Percentiles rank a stretch among this genome's conserved stretches.
phyloP scores from a whole-genome alignment of 92 coral and sea anemone species.

The Virgularia gustaviana region DNA sequence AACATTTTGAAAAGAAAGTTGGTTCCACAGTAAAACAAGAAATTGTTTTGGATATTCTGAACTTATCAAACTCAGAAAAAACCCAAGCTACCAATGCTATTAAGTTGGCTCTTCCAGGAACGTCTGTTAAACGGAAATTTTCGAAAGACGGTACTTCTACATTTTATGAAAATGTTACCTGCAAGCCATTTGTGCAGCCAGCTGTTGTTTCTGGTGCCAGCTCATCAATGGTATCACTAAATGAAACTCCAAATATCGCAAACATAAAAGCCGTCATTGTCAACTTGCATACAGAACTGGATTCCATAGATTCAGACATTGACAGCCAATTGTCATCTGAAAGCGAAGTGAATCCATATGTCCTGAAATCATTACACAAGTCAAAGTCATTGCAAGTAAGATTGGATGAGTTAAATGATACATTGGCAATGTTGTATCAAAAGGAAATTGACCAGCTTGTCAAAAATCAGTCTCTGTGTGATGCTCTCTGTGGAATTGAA shows the following conservation, averaged over 20 bases:
- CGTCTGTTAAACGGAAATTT: conserved; percentile 9
- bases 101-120: conserved; percentile 12
- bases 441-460: conserved; percentile 33
- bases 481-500: conserved; percentile 28
- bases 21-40: conserved; percentile 12
- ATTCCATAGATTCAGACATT: neutral
- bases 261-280: neutral
- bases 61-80: neutral
- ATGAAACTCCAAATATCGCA: neutral
- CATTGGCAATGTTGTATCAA: conserved; percentile 2
- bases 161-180: conserved; percentile 19
- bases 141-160: conserved; percentile 6
- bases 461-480: conserved; percentile 20
- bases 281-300: neutral
- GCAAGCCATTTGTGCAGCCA: neutral
- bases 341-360: neutral
- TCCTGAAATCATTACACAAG: conserved; percentile 19
- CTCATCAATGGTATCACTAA: neutral
- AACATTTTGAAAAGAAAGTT: conserved; percentile 15
- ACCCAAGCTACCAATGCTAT: conserved; percentile 38
- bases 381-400: conserved; percentile 14
- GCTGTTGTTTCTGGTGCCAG: neutral
- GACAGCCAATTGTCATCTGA: neutral
- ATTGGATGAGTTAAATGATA: conserved; percentile 24
- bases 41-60: conserved; percentile 17